phyloP scores from a whole-genome alignment of 1,140 invertebrate genomes.

The Euwallacea fornicatus region DNA sequence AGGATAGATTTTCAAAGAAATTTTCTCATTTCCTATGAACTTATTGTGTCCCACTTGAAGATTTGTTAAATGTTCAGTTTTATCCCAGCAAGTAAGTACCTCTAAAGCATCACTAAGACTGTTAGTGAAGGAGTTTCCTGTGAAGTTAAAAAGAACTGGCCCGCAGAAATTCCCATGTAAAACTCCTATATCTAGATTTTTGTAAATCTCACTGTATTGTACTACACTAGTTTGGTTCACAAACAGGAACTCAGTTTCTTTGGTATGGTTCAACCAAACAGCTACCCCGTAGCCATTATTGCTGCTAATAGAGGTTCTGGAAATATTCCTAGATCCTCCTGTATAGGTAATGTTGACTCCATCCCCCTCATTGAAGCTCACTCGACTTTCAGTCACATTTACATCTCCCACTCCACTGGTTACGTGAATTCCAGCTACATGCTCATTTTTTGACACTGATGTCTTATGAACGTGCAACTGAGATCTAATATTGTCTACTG shows the following conservation, averaged over 20 bases:
- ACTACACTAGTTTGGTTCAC: conserved; percentile 83
- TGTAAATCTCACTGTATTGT: conserved; percentile 82
- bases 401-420: conserved; percentile 85
- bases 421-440: conserved; percentile 86
- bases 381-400: conserved; percentile 86
- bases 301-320: conserved; percentile 73
- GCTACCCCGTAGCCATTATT: conserved; percentile 85
- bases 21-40: conserved; percentile 74
- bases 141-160: conserved; percentile 79
- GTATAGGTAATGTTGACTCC: conserved; percentile 89
- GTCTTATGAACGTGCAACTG: conserved; percentile 78
- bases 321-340: conserved; percentile 87
- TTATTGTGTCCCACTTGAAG: conserved; percentile 85
- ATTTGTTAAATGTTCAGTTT: conserved; percentile 59
- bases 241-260: conserved; percentile 74
- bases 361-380: conserved; percentile 90
- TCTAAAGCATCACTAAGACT: conserved; percentile 75
- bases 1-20: conserved; percentile 79
- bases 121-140: conserved; percentile 80
- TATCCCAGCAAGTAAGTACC: conserved; percentile 78
- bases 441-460: conserved; percentile 82
- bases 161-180: conserved; percentile 77
- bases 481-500: conserved; percentile 80
- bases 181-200: conserved; percentile 83
- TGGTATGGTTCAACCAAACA: conserved; percentile 86